Conservation (phyloP, 2,797 vertebrate species). For the Betta splendens region DNA sequence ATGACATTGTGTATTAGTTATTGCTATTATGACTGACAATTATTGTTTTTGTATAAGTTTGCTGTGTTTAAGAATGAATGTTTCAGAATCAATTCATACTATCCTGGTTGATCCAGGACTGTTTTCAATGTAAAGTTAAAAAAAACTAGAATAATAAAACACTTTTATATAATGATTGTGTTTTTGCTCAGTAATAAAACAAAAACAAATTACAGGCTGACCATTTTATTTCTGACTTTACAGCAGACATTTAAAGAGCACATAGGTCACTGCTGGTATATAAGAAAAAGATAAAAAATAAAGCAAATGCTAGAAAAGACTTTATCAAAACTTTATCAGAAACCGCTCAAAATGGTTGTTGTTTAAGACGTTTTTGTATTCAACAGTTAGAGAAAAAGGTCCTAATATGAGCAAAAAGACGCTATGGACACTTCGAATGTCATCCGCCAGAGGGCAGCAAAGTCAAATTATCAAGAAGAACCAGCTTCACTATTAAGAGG, state of each 20-base stretch:
- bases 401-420: no score
- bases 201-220: conserved; percentile 5
- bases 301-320: no score
- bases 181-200: conserved; percentile 24
- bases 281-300: no score
- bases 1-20: conserved; percentile 33
- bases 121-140: conserved; percentile 16
- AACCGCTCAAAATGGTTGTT: no score
- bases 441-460: conserved; percentile 50
- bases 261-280: no score
- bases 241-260: background rate
- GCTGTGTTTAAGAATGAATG: conserved; percentile 1
- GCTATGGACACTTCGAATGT: no score
- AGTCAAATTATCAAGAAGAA: background rate
- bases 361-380: no score
- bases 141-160: background rate
- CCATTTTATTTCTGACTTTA: conserved; percentile 2
- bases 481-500: background rate
- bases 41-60: conserved; percentile 7
- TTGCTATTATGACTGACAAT: conserved; percentile 28
- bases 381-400: no score
- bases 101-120: conserved; percentile 44
- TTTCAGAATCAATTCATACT: background rate
- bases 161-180: conserved; percentile 1
- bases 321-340: no score